Conservation (phyloP, 2,888 invertebrate species). For the Gymnoscelis rufifasciata region DNA sequence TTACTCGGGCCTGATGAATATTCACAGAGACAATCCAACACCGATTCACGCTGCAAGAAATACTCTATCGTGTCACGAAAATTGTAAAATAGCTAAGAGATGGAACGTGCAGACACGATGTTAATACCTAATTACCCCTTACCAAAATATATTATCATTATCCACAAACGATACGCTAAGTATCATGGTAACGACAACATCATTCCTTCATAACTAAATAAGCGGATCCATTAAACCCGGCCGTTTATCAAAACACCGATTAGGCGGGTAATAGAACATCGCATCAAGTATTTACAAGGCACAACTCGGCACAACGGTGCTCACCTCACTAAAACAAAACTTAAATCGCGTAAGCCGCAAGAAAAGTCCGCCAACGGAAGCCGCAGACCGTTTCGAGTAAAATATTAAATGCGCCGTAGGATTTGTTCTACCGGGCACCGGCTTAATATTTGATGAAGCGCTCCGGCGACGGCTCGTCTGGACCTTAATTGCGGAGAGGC, state of each 20-base stretch:
- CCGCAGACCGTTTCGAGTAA: slow-evolving; percentile 71
- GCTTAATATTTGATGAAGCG: slow-evolving; percentile 70
- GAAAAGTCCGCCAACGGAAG: slow-evolving; percentile 59
- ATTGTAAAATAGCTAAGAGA: slow-evolving; percentile 48
- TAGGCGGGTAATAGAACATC: slow-evolving; percentile 36
- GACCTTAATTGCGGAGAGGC: slow-evolving; percentile 62
- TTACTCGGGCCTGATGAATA: slow-evolving; percentile 53
- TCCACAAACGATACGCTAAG: no score
- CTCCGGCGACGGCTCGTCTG: slow-evolving; percentile 59
- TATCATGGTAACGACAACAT: slow-evolving; percentile 7
- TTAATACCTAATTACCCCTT: neutral
- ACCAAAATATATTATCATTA: no score
- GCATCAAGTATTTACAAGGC: slow-evolving; percentile 53
- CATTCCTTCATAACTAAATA: slow-evolving; percentile 21
- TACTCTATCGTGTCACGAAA: slow-evolving; percentile 44
- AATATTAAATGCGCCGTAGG: slow-evolving; percentile 71
- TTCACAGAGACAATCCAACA: slow-evolving; percentile 53
- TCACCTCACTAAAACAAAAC: slow-evolving; percentile 59
- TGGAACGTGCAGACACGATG: neutral
- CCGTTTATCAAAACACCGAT: slow-evolving; percentile 32
- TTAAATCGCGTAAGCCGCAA: slow-evolving; percentile 58
- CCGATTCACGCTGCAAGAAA: slow-evolving; percentile 59
- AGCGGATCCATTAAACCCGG: slow-evolving; percentile 15
- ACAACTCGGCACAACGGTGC: slow-evolving; percentile 40
- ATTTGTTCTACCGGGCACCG: slow-evolving; percentile 56